Evolutionary conservation across 2,113 vertebrate genomes (phyloP), one percentile per base, ranked within the genome.

Genomic region (Gnathonemus echidnorhynchus): DNA sequence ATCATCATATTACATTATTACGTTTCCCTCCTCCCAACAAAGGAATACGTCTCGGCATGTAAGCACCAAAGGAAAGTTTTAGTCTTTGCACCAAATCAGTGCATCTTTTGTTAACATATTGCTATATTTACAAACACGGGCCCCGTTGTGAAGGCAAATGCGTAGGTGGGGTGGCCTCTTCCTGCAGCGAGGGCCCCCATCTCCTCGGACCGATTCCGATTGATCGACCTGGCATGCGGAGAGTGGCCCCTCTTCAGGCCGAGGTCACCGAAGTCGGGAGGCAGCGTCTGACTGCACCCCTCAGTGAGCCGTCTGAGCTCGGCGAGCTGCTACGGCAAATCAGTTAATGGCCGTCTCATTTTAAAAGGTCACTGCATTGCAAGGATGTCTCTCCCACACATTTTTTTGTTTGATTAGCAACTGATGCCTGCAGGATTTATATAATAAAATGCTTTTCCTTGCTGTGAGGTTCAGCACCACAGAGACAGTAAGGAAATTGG

Each of bases 351-450:
- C 87, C 88, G 89, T 19, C 53, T 91, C 88, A 66, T 91, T 90
- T 86, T 89, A 50, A 91, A 92, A 93, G 93, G 90, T 92, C 92
- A 91, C 31, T 62, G 89, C 35, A 91, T 92, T 91, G 91, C 56
- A 93, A 92, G 84, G 80, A 80, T 56, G 70, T 42, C 46, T 88
- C 48, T n/a, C 53, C 31, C 42, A 87, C 83, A 66, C 53, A 17
- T 21, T 46, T 53, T 46, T 89, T 56, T 21, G 8, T 62, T 89
- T 46, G 86, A 83, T 85, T 88, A 90, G 74, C 35, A 80, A 42
- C 35, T 80, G 74, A 80, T 39, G 74, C 74, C 74, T 46, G 8
- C 45, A 66, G n/a, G 58, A 87, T 80, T 80, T 80, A 80, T 80
- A 42, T 19, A 35, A 80, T 80, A 42, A 19, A 42, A 80, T 80